Percentiles rank a stretch among this genome's conserved stretches.
phyloP scores from a whole-genome alignment of 2,797 vertebrate species.

The Phalloptychus januarius region DNA sequence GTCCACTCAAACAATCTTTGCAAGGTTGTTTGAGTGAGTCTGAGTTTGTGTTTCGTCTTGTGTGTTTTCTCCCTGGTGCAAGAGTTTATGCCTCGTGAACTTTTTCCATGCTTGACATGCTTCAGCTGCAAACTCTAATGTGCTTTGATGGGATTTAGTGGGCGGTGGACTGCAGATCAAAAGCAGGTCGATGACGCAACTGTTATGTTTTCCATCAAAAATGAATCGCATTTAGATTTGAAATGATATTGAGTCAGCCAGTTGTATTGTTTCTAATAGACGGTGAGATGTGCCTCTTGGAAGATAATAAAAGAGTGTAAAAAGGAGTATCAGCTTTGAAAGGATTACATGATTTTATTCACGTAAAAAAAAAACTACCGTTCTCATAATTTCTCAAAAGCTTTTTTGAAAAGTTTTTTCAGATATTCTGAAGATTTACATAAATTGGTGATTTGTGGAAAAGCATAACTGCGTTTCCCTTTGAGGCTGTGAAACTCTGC shows the following conservation, averaged over 20 bases:
- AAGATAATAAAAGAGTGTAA: not conserved
- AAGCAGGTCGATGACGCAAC: too few species aligned
- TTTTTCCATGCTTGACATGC: not conserved
- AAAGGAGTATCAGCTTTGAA: not conserved
- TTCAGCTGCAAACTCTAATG: not conserved
- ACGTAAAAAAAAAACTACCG: not conserved
- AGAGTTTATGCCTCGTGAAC: not conserved
- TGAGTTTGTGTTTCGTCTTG: not conserved
- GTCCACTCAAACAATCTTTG: too few species aligned
- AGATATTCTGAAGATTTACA: not conserved
- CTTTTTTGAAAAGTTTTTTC: not conserved
- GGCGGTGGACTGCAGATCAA: too few species aligned
- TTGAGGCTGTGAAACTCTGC: not conserved
- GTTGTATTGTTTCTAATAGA: not conserved
- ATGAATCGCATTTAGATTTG: not conserved
- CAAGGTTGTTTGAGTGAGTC: not conserved
- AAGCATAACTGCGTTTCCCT: not conserved
- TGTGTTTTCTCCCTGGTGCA: not conserved
- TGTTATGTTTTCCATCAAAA: not conserved
- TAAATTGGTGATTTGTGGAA: not conserved
- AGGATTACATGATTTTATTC: not conserved
- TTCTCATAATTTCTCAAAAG: not conserved
- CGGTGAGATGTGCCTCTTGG: not conserved
- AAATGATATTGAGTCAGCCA: not conserved
- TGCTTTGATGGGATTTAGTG: not conserved